Conservation (phyloP, 2,113 vertebrate species). For the Nothoprocta pentlandii region DNA sequence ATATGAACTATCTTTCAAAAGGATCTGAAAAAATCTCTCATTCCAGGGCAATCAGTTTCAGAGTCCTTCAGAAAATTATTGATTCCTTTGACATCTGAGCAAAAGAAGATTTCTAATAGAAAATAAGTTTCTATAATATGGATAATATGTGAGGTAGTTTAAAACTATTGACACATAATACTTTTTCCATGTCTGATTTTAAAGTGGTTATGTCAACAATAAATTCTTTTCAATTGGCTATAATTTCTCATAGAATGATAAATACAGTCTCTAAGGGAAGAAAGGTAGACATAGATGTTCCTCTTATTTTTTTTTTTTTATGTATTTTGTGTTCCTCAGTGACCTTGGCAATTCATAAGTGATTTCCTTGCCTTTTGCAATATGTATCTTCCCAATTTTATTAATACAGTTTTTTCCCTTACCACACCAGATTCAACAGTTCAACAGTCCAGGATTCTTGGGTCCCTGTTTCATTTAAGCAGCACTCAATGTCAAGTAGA, state of each 20-base stretch:
- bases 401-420: background rate
- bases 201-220: background rate
- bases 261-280: background rate
- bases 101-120: background rate
- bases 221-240: background rate
- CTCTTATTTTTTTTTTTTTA: background rate
- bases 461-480: background rate
- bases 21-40: background rate
- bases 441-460: background rate
- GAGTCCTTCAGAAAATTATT: background rate
- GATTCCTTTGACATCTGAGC: background rate
- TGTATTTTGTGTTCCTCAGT: background rate
- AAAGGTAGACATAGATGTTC: background rate
- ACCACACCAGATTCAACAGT: background rate
- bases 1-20: background rate
- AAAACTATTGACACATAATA: background rate
- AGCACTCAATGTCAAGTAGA: background rate
- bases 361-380: background rate
- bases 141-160: background rate
- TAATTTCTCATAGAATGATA: background rate
- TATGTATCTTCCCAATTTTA: background rate
- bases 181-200: background rate
- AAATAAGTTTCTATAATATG: background rate
- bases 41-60: background rate
- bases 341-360: background rate